Base-by-base conservation (phyloP, 2,888 invertebrate genomes). In the Camptogramma bilineatum region DNA sequence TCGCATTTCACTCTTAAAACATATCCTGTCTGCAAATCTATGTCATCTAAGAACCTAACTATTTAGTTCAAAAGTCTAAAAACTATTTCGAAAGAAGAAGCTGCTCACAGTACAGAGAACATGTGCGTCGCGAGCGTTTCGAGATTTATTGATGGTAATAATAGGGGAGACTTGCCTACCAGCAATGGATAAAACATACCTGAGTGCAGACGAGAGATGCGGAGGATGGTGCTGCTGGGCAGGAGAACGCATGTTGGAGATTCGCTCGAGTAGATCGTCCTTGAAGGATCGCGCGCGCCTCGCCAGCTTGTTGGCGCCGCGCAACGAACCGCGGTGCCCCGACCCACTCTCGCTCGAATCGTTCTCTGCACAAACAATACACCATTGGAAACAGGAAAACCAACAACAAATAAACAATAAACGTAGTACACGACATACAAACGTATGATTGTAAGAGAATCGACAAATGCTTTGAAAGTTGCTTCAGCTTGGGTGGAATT, bases 241-340 rank as follows among this genome's bases (percentile, higher is more conserved):
- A 57, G 97, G 97, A 72, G 97, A 97, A 75, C 97, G 96, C 96
- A 98, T 97, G 89, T 97, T 96, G 74, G 97, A 97, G 87, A 98
- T 95, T 90, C 97, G 97, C 88, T 97, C 97, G 84, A 98, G 94
- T 82, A 98, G 95, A 92, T 98, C 98, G 95, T 98, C 97, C 93
- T 98, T 98, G 93, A 98, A 98, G 72, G 97, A 97, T 77, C 97
- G 95, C 71, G 98, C 98, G 73, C 98, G 95, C 73, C 97, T 94
- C 64, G 97, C 97, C 90, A 98, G 94, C 89, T 97, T 97, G 84
- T 93, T 93, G 75, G 96, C 97, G 82, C 97, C 96, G 83, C 96
- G 96, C 87, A 96, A 91, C 71, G 95, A 96, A 75, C 96, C 95
- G 83, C 96, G 96, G 84, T 96, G 96, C 63, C 96, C 96, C 72